Conservation (phyloP, 1,140 invertebrate species). For the Armadillidium nasatum region DNA sequence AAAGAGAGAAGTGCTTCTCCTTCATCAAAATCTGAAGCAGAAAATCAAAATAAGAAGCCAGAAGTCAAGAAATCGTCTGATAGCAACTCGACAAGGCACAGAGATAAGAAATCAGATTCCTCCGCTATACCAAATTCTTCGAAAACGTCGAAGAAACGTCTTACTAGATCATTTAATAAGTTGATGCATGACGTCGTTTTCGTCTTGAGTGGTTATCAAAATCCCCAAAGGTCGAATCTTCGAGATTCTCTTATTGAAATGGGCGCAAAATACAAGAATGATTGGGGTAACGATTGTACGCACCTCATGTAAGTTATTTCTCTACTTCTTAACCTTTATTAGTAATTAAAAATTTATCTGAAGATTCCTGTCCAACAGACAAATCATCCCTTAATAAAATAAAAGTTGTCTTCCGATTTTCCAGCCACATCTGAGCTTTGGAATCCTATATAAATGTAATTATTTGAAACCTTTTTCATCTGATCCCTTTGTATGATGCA, state of each 20-base stretch:
- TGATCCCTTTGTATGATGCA: too few species aligned
- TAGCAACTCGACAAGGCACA: neutral
- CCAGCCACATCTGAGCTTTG: too few species aligned
- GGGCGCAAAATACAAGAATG: constrained; percentile 71
- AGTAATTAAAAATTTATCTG: too few species aligned
- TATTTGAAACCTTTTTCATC: too few species aligned
- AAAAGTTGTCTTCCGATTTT: too few species aligned
- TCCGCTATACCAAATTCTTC: neutral
- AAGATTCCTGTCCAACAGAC: too few species aligned
- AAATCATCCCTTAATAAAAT: too few species aligned
- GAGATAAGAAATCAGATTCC: neutral
- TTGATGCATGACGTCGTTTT: constrained; percentile 65
- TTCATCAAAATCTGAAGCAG: neutral
- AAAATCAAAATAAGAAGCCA: neutral
- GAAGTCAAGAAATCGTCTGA: constrained; percentile 22
- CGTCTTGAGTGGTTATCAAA: constrained; percentile 78
- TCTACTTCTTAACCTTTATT: too few species aligned
- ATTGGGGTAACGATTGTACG: constrained; percentile 70
- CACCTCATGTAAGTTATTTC: constrained; percentile 76
- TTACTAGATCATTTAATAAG: constrained; percentile 55
- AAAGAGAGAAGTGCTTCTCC: too few species aligned
- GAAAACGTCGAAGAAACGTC: constrained; percentile 27
- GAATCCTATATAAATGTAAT: too few species aligned
- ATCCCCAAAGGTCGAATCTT: constrained; percentile 66
- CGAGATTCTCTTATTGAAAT: constrained; percentile 65